Conservation (phyloP, 1,140 invertebrate species). For the Rhyzopertha dominica region DNA sequence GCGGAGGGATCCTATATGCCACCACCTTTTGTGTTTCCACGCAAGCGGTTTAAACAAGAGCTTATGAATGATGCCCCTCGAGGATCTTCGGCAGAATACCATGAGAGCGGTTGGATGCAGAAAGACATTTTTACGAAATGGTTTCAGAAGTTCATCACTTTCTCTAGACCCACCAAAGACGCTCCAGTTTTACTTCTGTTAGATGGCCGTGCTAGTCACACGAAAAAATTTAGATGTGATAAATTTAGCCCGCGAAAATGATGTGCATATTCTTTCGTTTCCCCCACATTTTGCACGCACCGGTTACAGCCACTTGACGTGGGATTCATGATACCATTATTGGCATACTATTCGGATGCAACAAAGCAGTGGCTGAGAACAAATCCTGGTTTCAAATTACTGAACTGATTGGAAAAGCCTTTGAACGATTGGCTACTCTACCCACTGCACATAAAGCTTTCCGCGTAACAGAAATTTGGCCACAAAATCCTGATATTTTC, state of each 20-base stretch:
- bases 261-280: constrained; percentile 32
- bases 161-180: constrained; percentile 22
- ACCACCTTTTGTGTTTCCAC: constrained; percentile 45
- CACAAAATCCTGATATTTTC: constrained; percentile 42
- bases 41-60: constrained; percentile 35
- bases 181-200: constrained; percentile 20
- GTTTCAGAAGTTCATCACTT: constrained; percentile 26
- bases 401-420: constrained; percentile 38
- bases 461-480: constrained; percentile 40
- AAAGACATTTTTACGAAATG: constrained; percentile 30
- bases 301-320: constrained; percentile 43
- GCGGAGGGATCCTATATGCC: constrained; percentile 43
- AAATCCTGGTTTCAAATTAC: constrained; percentile 31
- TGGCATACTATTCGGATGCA: constrained; percentile 15
- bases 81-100: constrained; percentile 23
- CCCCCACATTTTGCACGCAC: constrained; percentile 41
- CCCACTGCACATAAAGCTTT: constrained; percentile 42
- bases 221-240: constrained; percentile 33
- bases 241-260: constrained; percentile 25
- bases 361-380: constrained; percentile 21
- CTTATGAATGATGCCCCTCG: constrained; percentile 25
- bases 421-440: constrained; percentile 38
- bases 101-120: constrained; percentile 32
- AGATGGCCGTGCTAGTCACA: constrained; percentile 23
- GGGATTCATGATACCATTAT: constrained; percentile 33